Evolutionary conservation across 2,888 invertebrate species (phyloP).

Genomic region (Baronia brevicornis): DNA sequence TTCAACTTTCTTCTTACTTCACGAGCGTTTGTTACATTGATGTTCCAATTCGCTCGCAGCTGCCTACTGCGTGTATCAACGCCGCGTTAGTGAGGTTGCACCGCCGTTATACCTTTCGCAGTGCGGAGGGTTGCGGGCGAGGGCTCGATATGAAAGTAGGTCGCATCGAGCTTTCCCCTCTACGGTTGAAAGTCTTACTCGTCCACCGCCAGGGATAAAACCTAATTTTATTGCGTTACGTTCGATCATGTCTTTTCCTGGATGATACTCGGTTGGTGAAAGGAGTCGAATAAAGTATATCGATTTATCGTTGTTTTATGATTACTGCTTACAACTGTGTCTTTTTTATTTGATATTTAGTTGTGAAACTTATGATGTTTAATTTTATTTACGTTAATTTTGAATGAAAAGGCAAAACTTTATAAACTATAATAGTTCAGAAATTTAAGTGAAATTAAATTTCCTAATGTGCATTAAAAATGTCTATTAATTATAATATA

Average conservation of each 20-base stretch:
- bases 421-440: no score
- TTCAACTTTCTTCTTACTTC: constrained; percentile 34
- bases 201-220: constrained; percentile 48
- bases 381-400: no score
- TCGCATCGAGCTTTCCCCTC: constrained; percentile 47
- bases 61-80: constrained; percentile 21
- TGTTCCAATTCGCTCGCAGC: constrained; percentile 41
- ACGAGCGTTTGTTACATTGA: constrained; percentile 45
- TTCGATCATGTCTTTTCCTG: constrained; percentile 54
- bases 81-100: constrained; percentile 33
- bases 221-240: constrained; percentile 65
- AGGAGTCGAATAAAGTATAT: not conserved
- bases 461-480: no score
- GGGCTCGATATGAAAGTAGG: constrained; percentile 43
- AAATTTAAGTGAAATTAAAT: no score
- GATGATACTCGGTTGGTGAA: constrained; percentile 30
- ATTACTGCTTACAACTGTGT: no score
- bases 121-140: constrained; percentile 27
- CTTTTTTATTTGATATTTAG: no score
- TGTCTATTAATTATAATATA: no score
- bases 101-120: constrained; percentile 14
- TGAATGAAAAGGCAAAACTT: no score
- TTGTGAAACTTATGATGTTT: no score
- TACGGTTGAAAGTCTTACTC: constrained; percentile 56
- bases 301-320: not conserved